phyloP scores from a whole-genome alignment of 2,113 vertebrate species.

The Amphiprion ocellaris region DNA sequence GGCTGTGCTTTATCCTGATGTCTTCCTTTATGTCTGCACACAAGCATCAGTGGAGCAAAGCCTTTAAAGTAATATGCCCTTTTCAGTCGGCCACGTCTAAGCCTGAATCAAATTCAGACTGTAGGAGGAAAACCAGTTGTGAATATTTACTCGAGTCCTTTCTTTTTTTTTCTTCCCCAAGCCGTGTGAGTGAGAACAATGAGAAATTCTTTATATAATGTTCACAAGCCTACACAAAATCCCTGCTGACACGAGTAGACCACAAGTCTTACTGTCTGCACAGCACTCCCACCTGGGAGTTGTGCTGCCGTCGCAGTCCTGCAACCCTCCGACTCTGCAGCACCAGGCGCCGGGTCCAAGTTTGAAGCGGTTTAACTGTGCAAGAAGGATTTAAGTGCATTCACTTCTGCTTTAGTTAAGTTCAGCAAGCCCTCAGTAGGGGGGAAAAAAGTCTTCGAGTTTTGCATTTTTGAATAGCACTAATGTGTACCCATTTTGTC shows the following conservation, averaged over 20 bases:
- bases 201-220: conserved; percentile 46
- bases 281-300: conserved; percentile 36
- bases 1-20: not conserved
- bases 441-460: conserved; percentile 25
- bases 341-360: not conserved
- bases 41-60: not conserved
- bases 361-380: conserved; percentile 33
- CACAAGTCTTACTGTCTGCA: conserved; percentile 25
- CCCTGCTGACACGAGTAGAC: conserved; percentile 42
- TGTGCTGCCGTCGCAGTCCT: not conserved
- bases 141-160: conserved; percentile 55
- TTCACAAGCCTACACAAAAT: conserved; percentile 42
- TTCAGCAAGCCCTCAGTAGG: conserved; percentile 8
- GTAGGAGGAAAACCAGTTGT: conserved; percentile 35
- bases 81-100: conserved; percentile 33
- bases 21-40: conserved; percentile 8
- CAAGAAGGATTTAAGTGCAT: conserved; percentile 3
- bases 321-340: conserved; percentile 25
- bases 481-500: conserved; percentile 1
- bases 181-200: conserved; percentile 51
- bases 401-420: conserved; percentile 26
- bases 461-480: conserved; percentile 19
- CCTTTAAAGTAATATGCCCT: conserved; percentile 27
- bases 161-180: not conserved
- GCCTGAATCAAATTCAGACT: conserved; percentile 28